These are phyloP conservation scores for Chelon auratus DNA, from an alignment of 2,797 vertebrate species.

Conservation along the genomic window DNA sequence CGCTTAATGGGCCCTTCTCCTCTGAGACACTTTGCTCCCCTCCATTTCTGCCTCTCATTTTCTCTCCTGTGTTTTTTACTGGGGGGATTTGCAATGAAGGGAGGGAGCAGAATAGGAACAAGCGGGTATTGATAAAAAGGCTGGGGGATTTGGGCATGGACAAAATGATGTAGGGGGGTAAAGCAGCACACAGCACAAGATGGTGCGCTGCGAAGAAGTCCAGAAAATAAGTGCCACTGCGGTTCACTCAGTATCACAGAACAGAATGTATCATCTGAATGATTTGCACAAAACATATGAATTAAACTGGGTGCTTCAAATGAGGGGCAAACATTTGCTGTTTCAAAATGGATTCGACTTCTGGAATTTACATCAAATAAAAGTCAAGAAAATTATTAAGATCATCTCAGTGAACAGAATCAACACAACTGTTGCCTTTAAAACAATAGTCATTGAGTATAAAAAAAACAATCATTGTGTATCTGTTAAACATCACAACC, in stretches of 20 bases:
- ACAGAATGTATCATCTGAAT: not conserved
- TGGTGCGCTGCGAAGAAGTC: slow-evolving; percentile 31
- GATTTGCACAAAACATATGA: not conserved
- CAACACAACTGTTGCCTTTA: slow-evolving; percentile 13
- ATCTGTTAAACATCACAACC: slow-evolving; percentile 34
- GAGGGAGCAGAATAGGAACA: slow-evolving; percentile 59
- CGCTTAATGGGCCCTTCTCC: slow-evolving; percentile 75
- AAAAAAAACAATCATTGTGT: slow-evolving; percentile 44
- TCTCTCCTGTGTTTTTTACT: slow-evolving; percentile 61
- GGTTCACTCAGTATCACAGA: slow-evolving; percentile 1
- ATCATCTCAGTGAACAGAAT: slow-evolving; percentile 54
- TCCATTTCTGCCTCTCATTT: slow-evolving; percentile 68
- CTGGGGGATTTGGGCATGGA: slow-evolving; percentile 50
- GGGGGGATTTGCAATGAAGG: slow-evolving; percentile 66
- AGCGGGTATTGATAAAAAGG: slow-evolving; percentile 53
- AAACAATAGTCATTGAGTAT: slow-evolving; percentile 29
- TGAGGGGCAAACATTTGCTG: not conserved
- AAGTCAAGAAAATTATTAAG: slow-evolving; percentile 46
- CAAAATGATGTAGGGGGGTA: slow-evolving; percentile 52
- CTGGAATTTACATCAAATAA: slow-evolving; percentile 10
- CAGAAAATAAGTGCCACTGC: slow-evolving; percentile 23
- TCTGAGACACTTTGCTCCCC: slow-evolving; percentile 66
- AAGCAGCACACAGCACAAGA: slow-evolving; percentile 23
- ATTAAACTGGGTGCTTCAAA: slow-evolving; percentile 1
- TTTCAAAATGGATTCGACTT: slow-evolving; percentile 27